Base-by-base conservation (phyloP, 2,888 invertebrate species). In the Synanthedon andrenaeformis region DNA sequence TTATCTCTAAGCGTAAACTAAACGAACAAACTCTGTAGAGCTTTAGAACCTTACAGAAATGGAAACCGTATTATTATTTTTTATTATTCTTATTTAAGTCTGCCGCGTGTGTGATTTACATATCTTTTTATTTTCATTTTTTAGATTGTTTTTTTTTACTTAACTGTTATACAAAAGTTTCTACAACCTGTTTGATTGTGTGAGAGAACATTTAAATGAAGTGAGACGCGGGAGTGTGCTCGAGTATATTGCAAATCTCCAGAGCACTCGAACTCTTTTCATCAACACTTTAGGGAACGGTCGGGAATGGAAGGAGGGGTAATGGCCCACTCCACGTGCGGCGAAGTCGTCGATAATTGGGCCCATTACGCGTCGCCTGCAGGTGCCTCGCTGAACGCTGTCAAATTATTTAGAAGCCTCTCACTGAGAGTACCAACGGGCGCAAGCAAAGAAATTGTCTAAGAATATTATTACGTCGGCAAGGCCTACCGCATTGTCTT, bases 321-420 rank as follows among this genome's bases (percentile, higher is more conserved):
- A 80, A 82, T 80, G 73, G 75, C 69, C 66, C 73, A 62, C 74
- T 76, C 67, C 64, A 67, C 63, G 72, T 68, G 70, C 64, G 70
- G 70, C 71, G 65, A 70, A 71, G 66, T 72, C 70, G 67, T 68
- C 76, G 74, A 79, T 84, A 84, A 85, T 83, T 82, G 79, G 71
- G 60, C 68, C 80, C 77, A 83, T 83, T 82, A 83, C 72, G 62
- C 67, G 70, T 62, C 69, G 69, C 67, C 70, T 74, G 72, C 79
- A 82, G 77, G 79, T 78, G 74, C 73, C 70, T 63, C 57, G 50
- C 59, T 57, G 58, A 63, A 58, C 62, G 62, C 61, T 68, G 67
- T 69, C 72, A 70, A 74, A 70, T 73, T 73, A 74, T 74, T 73
- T 72, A 71, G 71, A 67, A 59, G 55, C 58, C 52, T 11, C 51